Conservation (phyloP, 2,888 invertebrate genomes). For the Brachylomia viminalis region DNA sequence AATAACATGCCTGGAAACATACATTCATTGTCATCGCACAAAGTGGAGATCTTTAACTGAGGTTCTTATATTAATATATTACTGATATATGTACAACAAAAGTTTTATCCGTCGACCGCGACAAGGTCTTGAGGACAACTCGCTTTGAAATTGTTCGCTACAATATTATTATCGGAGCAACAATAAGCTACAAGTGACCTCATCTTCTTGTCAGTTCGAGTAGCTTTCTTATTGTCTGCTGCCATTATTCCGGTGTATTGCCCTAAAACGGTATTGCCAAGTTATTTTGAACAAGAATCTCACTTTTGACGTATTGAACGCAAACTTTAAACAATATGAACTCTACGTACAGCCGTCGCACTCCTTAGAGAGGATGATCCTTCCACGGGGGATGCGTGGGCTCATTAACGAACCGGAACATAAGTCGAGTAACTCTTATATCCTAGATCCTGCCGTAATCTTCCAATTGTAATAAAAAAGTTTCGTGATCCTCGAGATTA, state of each 20-base stretch:
- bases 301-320: conserved; percentile 4
- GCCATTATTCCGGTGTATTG: conserved; percentile 34
- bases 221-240: conserved; percentile 20
- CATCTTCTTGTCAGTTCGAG: conserved; percentile 16
- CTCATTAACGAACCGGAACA: conserved; percentile 8
- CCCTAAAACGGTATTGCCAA: conserved; percentile 3
- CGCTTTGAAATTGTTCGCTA: conserved; percentile 35
- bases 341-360: conserved; percentile 28
- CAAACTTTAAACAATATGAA: conserved; percentile 27
- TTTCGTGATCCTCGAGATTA: conserved; percentile 17
- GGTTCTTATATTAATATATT: conserved; percentile 20
- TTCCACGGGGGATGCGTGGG: conserved; percentile 15
- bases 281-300: conserved; percentile 25
- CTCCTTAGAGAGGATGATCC: conserved; percentile 27
- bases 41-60: conserved; percentile 34
- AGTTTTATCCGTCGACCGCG: conserved; percentile 29
- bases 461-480: conserved; percentile 30
- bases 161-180: conserved; percentile 49
- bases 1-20: conserved; percentile 15
- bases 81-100: conserved; percentile 25
- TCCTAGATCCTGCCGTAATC: conserved; percentile 15
- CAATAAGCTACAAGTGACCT: conserved; percentile 51
- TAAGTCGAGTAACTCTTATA: neutral
- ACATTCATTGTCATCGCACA: conserved; percentile 22
- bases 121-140: conserved; percentile 41